These are phyloP conservation scores for Burhinus bistriatus DNA, from an alignment of 2,113 vertebrate species.

Conservation along the genomic window DNA sequence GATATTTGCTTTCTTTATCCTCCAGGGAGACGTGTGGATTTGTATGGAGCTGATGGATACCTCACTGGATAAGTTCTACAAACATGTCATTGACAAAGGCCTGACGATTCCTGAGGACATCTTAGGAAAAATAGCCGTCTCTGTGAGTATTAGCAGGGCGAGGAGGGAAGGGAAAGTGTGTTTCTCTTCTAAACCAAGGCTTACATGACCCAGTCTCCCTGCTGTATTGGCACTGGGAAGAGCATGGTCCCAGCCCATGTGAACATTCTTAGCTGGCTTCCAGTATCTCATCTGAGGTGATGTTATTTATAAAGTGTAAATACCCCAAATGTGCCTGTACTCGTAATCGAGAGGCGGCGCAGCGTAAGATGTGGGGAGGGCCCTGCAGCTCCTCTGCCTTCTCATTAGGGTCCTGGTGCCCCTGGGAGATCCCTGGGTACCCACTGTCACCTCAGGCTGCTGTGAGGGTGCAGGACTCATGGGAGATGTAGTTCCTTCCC, in stretches of 20 bases:
- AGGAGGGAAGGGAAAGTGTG: neutral
- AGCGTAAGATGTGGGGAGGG: neutral
- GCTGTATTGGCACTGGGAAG: neutral
- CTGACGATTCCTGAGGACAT: conserved; percentile 93
- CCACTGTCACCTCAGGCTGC: neutral
- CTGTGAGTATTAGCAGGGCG: conserved; percentile 76
- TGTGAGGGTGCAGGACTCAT: neutral
- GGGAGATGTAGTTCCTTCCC: neutral
- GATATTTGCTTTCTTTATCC: neutral
- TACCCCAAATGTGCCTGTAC: neutral
- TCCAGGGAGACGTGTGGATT: conserved; percentile 96
- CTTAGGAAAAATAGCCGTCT: conserved; percentile 94
- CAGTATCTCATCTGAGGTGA: neutral
- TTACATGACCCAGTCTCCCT: neutral
- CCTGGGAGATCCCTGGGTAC: neutral
- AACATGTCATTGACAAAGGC: conserved; percentile 93
- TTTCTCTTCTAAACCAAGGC: neutral
- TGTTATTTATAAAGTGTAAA: neutral
- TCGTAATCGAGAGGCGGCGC: neutral
- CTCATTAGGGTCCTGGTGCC: neutral
- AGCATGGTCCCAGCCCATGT: neutral
- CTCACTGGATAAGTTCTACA: conserved; percentile 97
- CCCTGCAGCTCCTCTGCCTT: neutral
- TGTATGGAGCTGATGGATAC: conserved; percentile 99
- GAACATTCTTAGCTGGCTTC: neutral